These are phyloP conservation scores for Drosophila dunni DNA, from an alignment of 1,140 invertebrate species.

Conservation along the genomic window DNA sequence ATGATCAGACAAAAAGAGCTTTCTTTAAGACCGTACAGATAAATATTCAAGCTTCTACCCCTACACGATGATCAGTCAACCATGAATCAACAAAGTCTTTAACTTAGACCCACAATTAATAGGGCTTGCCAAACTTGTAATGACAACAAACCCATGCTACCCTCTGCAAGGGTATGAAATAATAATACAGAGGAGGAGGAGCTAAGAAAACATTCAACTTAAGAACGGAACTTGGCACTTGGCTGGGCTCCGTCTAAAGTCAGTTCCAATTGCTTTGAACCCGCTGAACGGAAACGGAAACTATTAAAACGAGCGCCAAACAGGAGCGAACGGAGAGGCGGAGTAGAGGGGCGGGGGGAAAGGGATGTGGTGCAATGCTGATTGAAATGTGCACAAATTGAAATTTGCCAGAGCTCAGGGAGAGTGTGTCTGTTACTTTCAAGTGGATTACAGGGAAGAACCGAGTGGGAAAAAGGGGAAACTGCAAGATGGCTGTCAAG, in stretches of 20 bases:
- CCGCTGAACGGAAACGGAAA: constrained; percentile 79
- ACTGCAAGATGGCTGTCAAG: constrained; percentile 21
- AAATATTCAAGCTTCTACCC: too few species aligned
- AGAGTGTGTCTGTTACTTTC: constrained; percentile 12
- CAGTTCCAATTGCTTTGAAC: constrained; percentile 79
- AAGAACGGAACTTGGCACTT: constrained; percentile 70
- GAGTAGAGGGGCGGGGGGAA: background rate
- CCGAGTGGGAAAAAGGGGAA: background rate
- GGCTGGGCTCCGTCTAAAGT: constrained; percentile 47
- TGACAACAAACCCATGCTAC: too few species aligned
- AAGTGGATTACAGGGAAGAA: constrained; percentile 7
- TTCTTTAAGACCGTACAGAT: too few species aligned
- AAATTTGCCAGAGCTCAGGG: constrained; percentile 62
- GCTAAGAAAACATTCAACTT: constrained; percentile 4
- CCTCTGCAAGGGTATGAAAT: too few species aligned
- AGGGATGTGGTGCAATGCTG: constrained; percentile 56
- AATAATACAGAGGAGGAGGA: background rate
- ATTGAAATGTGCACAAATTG: constrained; percentile 82
- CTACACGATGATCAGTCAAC: too few species aligned
- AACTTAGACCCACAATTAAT: too few species aligned
- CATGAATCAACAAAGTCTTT: too few species aligned
- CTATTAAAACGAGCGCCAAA: constrained; percentile 82
- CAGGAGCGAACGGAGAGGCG: constrained; percentile 18
- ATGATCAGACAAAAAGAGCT: too few species aligned
- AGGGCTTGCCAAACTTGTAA: too few species aligned